Conservation (phyloP, 1,140 invertebrate species). For the Geopemphigus sp. region DNA sequence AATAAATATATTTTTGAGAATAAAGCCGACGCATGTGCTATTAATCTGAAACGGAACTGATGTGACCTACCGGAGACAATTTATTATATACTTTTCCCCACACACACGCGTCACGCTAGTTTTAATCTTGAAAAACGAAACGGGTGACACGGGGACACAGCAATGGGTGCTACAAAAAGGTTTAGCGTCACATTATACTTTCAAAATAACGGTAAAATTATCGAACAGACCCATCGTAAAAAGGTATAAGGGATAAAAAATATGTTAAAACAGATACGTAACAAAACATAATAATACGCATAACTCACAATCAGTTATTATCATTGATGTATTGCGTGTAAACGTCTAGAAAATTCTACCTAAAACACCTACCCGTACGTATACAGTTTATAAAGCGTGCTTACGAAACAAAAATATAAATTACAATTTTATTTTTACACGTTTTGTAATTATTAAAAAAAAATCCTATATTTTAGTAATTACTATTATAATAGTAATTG, state of each 20-base stretch:
- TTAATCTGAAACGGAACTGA: slow-evolving; percentile 26
- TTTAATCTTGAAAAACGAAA: neutral
- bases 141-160: neutral
- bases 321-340: neutral
- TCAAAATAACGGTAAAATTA: neutral
- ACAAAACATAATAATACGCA: neutral
- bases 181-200: neutral
- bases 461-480: no score
- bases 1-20: slow-evolving; percentile 18
- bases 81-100: slow-evolving; percentile 23
- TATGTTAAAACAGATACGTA: neutral
- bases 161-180: neutral
- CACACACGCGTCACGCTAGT: neutral
- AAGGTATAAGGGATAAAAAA: neutral
- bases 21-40: neutral
- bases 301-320: neutral
- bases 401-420: no score
- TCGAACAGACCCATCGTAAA: neutral
- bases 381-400: no score
- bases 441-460: no score
- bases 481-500: no score
- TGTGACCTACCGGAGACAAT: neutral
- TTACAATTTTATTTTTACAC: no score
- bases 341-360: no score
- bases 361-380: no score